phyloP scores from a whole-genome alignment of 2,888 invertebrate genomes.

The Apeira syringaria region DNA sequence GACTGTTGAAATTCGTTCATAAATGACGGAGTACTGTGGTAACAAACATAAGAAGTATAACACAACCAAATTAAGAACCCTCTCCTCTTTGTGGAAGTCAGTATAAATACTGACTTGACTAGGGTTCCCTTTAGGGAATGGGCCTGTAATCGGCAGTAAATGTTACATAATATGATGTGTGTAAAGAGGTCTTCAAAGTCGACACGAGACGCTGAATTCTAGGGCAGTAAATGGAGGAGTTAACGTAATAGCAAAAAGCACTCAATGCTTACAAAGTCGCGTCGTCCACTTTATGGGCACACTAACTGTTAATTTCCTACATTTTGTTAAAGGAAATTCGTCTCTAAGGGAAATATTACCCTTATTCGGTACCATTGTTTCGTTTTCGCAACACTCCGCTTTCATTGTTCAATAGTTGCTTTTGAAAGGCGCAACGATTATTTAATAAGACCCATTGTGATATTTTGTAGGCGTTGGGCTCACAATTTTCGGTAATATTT shows the following conservation, averaged over 20 bases:
- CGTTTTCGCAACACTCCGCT: slow-evolving; percentile 48
- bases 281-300: slow-evolving; percentile 70
- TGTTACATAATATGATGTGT: too few species aligned
- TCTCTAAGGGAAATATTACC: slow-evolving; percentile 68
- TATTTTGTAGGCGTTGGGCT: slow-evolving; percentile 19
- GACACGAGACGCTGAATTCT: slow-evolving; percentile 63
- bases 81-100: too few species aligned
- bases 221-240: slow-evolving; percentile 74
- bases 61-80: too few species aligned
- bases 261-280: slow-evolving; percentile 81
- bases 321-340: slow-evolving; percentile 70
- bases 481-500: slow-evolving; percentile 14
- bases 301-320: slow-evolving; percentile 80
- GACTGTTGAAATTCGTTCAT: too few species aligned
- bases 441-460: slow-evolving; percentile 44
- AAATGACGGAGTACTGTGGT: too few species aligned
- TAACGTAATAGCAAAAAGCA: slow-evolving; percentile 81
- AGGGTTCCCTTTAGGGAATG: too few species aligned
- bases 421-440: slow-evolving; percentile 39
- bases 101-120: too few species aligned
- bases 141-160: too few species aligned
- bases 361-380: slow-evolving; percentile 52
- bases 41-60: too few species aligned
- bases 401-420: slow-evolving; percentile 50
- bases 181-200: too few species aligned